phyloP scores from a whole-genome alignment of 2,888 invertebrate genomes.

The Gari tellinella region DNA sequence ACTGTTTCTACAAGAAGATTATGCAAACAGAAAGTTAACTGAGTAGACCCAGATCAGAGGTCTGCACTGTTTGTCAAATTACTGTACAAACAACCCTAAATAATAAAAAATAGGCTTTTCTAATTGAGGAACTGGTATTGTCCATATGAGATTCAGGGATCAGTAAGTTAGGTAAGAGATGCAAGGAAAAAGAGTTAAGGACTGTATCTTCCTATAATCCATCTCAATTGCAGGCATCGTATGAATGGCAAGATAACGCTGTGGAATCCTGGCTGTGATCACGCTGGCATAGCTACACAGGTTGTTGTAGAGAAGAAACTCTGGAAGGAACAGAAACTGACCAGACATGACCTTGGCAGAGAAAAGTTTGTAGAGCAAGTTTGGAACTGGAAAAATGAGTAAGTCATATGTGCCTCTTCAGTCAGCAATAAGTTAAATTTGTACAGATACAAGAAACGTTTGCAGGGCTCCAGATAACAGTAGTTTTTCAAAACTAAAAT shows the following conservation, averaged over 20 bases:
- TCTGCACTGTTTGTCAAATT: too few species aligned
- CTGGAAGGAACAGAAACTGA: conserved; percentile 93
- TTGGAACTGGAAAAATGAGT: conserved; percentile 98
- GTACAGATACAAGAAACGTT: too few species aligned
- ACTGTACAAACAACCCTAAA: too few species aligned
- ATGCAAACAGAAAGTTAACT: too few species aligned
- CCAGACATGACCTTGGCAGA: conserved; percentile 97
- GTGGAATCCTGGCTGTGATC: conserved; percentile 99
- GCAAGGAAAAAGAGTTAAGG: neutral
- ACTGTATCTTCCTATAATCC: conserved; percentile 13
- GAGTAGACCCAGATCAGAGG: too few species aligned
- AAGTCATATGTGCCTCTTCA: too few species aligned
- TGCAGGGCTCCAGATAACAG: too few species aligned
- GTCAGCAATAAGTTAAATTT: too few species aligned
- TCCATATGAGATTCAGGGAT: neutral
- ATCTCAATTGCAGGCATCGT: conserved; percentile 91
- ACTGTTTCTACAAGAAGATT: too few species aligned
- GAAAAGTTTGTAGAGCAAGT: conserved; percentile 96
- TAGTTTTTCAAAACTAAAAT: too few species aligned
- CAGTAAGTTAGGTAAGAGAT: neutral
- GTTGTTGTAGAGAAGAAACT: conserved; percentile 99
- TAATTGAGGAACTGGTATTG: too few species aligned
- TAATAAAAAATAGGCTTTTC: too few species aligned
- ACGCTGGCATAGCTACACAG: conserved; percentile 99
- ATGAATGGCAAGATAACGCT: conserved; percentile 96